Base-by-base conservation (phyloP, 2,888 invertebrate genomes). In the Drosophila algonquin region DNA sequence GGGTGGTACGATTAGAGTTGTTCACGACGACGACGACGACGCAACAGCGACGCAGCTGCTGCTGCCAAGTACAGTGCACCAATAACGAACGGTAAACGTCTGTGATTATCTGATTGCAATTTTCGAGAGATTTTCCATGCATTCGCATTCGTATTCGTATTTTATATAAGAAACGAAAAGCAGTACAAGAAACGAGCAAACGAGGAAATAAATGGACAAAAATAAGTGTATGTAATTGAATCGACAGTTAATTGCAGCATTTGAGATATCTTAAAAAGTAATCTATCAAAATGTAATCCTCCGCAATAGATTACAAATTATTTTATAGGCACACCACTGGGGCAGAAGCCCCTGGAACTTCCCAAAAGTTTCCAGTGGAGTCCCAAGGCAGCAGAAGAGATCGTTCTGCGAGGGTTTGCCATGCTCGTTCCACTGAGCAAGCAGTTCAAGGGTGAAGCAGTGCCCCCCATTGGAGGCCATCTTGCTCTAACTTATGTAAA, bases 21-120 rank as follows among this genome's bases (percentile, higher is more conserved):
- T 59, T 59, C n/a, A n/a, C n/a, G 63, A 24, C 44, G 50, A 30
- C 7, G 16, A 48, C 35, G 57, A 53, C 47, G 47, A 64, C 14
- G 10, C 51, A 35, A 50, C 53, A 44, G 55, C 53, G 64, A 52
- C 68, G 68, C 70, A 71, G 55, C 24, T 5, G 24, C 24, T 5
- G 24, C 64, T 57, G 69, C n/a, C 40, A 40, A n/a, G 40, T 46
- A 68, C 55, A 68, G 68, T 68, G 70, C 68, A 68, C 64, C 64
- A 67, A 67, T 67, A 67, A 64, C 45, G 55, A 67, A 67, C 45
- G 64, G 67, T 67, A 64, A 67, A 67, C 55, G 67, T 51, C 47
- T 53, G 57, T 65, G 55, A 67, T 67, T 67, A 67, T 64, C 67
- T 67, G 67, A 46, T 67, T 67, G 40, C 40, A 40, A 40, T 40